Evolutionary conservation across 1,140 invertebrate genomes (phyloP), one percentile per base, ranked within the genome.

Genomic region (Drosophila kepulauana): DNA sequence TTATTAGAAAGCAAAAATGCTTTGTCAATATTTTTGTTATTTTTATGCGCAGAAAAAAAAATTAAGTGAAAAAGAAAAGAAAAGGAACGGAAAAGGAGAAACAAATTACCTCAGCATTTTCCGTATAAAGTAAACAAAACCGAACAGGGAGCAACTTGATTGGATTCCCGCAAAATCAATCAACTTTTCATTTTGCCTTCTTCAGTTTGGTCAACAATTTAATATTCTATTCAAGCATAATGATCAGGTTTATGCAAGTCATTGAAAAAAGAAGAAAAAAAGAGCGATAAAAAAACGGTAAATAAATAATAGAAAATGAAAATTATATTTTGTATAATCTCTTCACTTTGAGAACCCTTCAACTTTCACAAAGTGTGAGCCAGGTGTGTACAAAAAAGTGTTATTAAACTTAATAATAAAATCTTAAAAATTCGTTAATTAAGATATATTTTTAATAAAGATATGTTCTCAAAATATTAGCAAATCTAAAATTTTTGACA

Each of bases 1-100:
- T 81, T 84, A 85, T 77, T 81, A 85, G 78, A 73, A 84, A 51
- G 38, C 20, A 11, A 69, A 74, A 84, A 75, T 58, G 74, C 66
- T 64, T 71, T 71, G 78, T 71, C 84, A 85, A 85, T 81, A 85
- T 85, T 81, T 68, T 65, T 38, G 48, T 65, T 65, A 51, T 70
- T 41, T 63, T 69, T 43, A 20, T 67, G 51, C 15, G 15, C 15
- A 41, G 46, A 33, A 61, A 38, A 66, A 82, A 64, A 75, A 79
- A 38, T 10, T 8, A 10, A 38, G 8, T 38, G 35, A 70, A 43
- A 46, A 64, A 41, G 11, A 48, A 49, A 64, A 38, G 43, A 62
- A 74, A 71, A 28, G 38, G 15, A 45, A 65, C 15, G n/a, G 35
- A 28, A 54, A 54, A 15, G 7, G 25, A 33, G 30, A 52, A 13